Base-by-base conservation (phyloP, 1,140 invertebrate genomes). In the Diploscapter pachys region DNA sequence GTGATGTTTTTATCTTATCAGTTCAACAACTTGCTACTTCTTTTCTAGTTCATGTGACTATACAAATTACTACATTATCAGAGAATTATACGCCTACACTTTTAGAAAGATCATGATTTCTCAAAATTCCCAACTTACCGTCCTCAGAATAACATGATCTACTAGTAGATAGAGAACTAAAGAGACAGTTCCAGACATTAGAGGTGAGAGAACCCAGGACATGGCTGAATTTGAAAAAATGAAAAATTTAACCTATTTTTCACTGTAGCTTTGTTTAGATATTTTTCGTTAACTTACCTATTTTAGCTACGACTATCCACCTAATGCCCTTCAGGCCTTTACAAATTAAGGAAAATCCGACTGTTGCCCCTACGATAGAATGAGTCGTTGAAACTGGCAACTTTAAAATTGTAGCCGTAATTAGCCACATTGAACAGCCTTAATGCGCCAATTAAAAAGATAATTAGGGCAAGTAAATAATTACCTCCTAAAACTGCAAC, bases 201-300 rank as follows among this genome's bases (percentile, higher is more conserved):
- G 86, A 5, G 95, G 95, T 57, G 94, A 96, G n/a, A 95, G 90
- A 85, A 98, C 96, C 95, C 95, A 98, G 0, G 95, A 98, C n/a
- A 90, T 91, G 79, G 94, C 92, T 93, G 88, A 78, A 89, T 31
- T 31, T 8, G 31, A 65, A 9, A 31, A 65, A 65, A 65, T 9
- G 31, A 31, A 31, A 31, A 31, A 31, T 31, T 31, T 31, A 31
- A 31, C 31, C 31, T 31, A 31, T 31, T 31, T 31, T 31, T 31
- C 79, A 89, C 88, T 81, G 77, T 75, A 76, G 79, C 80, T 76
- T 52, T 48, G 57, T 52, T n/a, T 50, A 72, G n/a, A 49, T 31
- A 51, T 50, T 11, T 5, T 53, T 51, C 31, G 31, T n/a, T 59
- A 31, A 11, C 4, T 88, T 87, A 93, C 92, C 90, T 79, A 94